Evolutionary conservation across 2,113 vertebrate species (phyloP), one percentile per base, ranked within the genome.

Genomic region (Patagioenas fasciata): DNA sequence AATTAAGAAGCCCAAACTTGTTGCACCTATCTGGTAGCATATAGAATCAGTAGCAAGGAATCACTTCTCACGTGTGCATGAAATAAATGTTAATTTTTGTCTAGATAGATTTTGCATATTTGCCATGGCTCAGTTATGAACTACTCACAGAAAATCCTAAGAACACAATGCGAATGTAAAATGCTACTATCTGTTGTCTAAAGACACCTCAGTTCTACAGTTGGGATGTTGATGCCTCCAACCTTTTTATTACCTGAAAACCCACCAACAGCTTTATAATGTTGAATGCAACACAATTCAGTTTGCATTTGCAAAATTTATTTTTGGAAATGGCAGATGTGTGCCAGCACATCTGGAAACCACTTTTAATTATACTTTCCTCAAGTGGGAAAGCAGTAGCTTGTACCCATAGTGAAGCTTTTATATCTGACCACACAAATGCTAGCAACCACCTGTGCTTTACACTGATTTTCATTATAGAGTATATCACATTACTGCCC

Each of bases 321-420:
- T 72, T 51, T 79, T 91, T 85, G 14, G 86, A 93, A 96, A 78
- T 0, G 26, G 60, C 88, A 96, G 85, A 95, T 96, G 93, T 90
- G 62, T 74, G 94, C 94, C 86, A 96, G 80, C 80, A 97, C 96
- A 98, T 97, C 96, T 97, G 96, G 96, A 97, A 98, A 96, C 84
- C 73, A 82, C 89, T 97, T 97, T 96, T 97, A 97, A 98, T 97
- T 97, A 89, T 69, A 91, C 47, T 89, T 95, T 88, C 81, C 91
- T 97, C 91, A 95, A 96, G 83, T 72, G 71, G 94, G 77, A 95
- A 96, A 89, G 79, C 53, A 97, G 75, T 93, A 88, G 69, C 81
- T 88, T 94, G 53, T 90, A 92, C 78, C 80, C 93, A 60, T 34
- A 73, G 91, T 4, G 15, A 62, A 92, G 70, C 88, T 95, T 97